Evolutionary conservation across 2,888 invertebrate species (phyloP).

Genomic region (Tachina lurida): DNA sequence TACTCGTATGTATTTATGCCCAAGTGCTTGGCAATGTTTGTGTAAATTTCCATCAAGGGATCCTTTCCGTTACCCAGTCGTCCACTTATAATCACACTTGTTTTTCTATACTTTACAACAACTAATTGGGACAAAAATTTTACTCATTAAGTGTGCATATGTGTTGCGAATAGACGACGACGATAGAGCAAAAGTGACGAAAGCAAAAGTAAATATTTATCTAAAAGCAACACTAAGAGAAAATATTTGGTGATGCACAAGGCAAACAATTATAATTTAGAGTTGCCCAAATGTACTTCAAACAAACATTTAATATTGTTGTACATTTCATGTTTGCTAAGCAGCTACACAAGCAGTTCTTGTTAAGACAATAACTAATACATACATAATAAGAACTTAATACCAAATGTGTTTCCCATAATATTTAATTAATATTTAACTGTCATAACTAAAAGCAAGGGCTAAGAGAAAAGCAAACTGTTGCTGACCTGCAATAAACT

Average conservation of each 20-base stretch:
- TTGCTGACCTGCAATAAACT: no score
- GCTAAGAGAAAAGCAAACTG: no score
- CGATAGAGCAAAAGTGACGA: not conserved
- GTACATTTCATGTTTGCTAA: not conserved
- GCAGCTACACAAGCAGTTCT: no score
- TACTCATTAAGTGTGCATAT: not conserved
- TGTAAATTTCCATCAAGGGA: slow-evolving; percentile 39
- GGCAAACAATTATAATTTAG: slow-evolving; percentile 26
- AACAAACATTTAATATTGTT: slow-evolving; percentile 1
- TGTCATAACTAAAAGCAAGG: no score
- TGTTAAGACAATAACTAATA: no score
- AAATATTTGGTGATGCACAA: not conserved
- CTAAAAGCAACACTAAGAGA: slow-evolving; percentile 22
- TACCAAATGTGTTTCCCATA: no score
- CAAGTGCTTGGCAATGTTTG: slow-evolving; percentile 20
- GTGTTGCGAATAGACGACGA: slow-evolving; percentile 14
- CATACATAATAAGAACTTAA: no score
- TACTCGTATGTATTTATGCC: not conserved
- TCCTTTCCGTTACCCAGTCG: slow-evolving; percentile 16
- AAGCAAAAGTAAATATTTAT: slow-evolving; percentile 40
- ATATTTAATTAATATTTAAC: no score
- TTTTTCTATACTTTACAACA: slow-evolving; percentile 46
- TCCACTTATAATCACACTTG: slow-evolving; percentile 52
- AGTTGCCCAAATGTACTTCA: slow-evolving; percentile 4
- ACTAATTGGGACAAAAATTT: slow-evolving; percentile 58